phyloP scores from a whole-genome alignment of 2,888 invertebrate species.

The Fragum whitleyi region DNA sequence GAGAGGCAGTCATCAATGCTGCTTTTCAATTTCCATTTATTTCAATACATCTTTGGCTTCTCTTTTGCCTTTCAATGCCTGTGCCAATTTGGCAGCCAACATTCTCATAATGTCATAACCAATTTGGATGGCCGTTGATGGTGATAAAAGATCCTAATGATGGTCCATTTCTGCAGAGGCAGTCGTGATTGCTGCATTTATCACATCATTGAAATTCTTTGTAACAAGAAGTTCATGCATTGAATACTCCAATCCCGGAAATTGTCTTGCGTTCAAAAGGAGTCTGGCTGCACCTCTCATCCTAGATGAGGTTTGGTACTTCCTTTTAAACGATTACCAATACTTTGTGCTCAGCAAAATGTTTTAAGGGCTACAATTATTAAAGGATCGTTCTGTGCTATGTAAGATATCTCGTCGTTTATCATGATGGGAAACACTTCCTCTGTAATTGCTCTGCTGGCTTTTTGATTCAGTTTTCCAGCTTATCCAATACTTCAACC shows the following conservation, averaged over 20 bases:
- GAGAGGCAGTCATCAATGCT: too few species aligned
- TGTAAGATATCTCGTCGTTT: too few species aligned
- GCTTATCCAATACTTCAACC: too few species aligned
- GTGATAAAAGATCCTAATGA: constrained; percentile 54
- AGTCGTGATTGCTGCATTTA: constrained; percentile 44
- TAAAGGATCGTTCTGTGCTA: constrained; percentile 8
- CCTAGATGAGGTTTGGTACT: constrained; percentile 49
- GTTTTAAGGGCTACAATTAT: constrained; percentile 38
- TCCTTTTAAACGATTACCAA: constrained; percentile 54
- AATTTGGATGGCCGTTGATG: constrained; percentile 58
- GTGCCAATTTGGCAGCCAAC: constrained; percentile 55
- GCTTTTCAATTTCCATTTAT: constrained; percentile 15
- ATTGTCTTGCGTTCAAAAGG: constrained; percentile 32
- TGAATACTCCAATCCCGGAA: neutral
- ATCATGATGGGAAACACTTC: too few species aligned
- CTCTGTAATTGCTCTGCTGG: too few species aligned
- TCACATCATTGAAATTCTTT: constrained; percentile 42
- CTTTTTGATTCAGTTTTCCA: too few species aligned
- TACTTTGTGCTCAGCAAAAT: constrained; percentile 52
- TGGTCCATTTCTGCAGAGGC: constrained; percentile 55
- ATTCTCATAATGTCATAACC: constrained; percentile 58
- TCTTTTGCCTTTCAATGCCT: constrained; percentile 27
- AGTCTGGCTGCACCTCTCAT: constrained; percentile 52
- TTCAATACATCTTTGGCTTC: neutral
- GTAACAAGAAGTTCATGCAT: constrained; percentile 33